Evolutionary conservation across 2,888 invertebrate species (phyloP), one percentile per base, ranked within the genome.

Genomic region (Drosophila mercatorum): DNA sequence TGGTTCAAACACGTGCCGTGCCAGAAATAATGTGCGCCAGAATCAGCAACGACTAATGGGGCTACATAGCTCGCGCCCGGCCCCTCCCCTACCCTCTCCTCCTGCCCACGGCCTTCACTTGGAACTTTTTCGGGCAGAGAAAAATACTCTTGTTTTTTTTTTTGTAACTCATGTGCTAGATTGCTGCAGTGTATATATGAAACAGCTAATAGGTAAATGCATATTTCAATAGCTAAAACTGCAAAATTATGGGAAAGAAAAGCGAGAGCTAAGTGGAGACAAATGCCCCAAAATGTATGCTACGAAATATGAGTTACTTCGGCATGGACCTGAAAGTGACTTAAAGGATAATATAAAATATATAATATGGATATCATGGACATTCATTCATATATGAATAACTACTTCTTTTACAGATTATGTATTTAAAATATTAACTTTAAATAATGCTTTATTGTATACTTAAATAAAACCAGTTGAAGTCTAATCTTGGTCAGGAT

Each of bases 1-100:
- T 69, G 90, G 86, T 88, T 88, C 74, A 89, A 90, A 87, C 81
- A 88, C 90, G 89, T 88, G 81, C 87, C 83, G 68, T 72, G 73
- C 84, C 72, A 87, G 81, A 78, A 78, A 86, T 83, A 79, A 86
- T 85, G 86, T 75, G 75, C 74, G 53, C 72, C 73, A 71, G 83
- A 66, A 83, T 86, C 80, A 73, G 75, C 89, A 41, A 56, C 70
- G 81, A 78, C 80, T 79, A 81, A 81, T 88, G 89, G 82, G 76
- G 80, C 76, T 70, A 63, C 46, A 70, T 38, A 64, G 80, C 59
- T 66, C 74, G 7, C 57, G 58, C 55, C 57, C 57, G 46, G 12
- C 46, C 26, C 4, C 36, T 7, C 3, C 4, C 34, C 22, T 22
- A 22, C 22, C 22, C 22, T 22, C 1, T 22, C 22, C 22, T 22